Evolutionary conservation across 2,113 vertebrate genomes (phyloP).

Genomic region (Felis chaus): DNA sequence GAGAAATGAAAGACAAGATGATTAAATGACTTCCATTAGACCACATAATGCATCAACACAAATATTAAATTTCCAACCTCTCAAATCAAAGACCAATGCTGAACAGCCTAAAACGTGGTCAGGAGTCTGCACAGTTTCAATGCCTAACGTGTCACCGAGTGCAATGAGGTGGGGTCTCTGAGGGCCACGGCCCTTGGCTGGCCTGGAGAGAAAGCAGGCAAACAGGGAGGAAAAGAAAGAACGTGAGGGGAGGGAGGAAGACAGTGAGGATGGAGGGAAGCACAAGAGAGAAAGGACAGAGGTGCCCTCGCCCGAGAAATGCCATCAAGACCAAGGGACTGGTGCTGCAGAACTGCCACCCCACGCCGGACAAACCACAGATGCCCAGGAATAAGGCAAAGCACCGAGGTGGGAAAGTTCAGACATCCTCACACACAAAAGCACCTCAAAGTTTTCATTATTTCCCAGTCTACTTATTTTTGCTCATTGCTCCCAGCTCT

Average conservation of each 20-base stretch:
- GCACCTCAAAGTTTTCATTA: neutral
- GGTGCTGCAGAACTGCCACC: neutral
- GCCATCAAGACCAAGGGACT: neutral
- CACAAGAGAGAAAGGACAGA: neutral
- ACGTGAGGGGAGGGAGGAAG: neutral
- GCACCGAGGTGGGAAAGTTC: neutral
- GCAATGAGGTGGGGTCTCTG: neutral
- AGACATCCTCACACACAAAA: neutral
- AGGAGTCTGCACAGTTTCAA: neutral
- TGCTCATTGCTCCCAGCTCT: neutral
- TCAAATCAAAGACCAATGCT: neutral
- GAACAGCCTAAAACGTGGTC: neutral
- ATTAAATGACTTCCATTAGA: neutral
- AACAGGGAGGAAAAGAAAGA: neutral
- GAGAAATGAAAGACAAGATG: neutral
- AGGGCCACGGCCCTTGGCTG: neutral
- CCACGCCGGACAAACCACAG: neutral
- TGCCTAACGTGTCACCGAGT: neutral
- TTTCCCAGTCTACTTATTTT: constrained; percentile 18
- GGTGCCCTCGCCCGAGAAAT: neutral
- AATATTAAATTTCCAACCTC: neutral
- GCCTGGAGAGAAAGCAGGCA: neutral
- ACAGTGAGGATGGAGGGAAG: neutral
- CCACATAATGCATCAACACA: neutral
- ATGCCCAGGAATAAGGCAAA: neutral